Evolutionary conservation across 2,797 vertebrate species (phyloP).

Genomic region (Silurus lanzhouensis): DNA sequence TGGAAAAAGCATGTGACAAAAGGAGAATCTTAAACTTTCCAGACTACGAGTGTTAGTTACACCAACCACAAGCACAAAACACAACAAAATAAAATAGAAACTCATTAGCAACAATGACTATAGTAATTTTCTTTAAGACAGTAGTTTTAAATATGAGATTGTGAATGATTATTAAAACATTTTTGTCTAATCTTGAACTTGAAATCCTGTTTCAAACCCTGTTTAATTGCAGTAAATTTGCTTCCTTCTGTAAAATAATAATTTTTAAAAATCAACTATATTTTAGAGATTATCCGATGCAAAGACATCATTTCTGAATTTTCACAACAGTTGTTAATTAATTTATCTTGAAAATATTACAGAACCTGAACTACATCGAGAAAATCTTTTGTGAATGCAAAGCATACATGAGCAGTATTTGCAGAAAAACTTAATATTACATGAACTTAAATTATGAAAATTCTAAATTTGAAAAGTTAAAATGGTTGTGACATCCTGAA

Average conservation of each 20-base stretch:
- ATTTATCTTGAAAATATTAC: not conserved
- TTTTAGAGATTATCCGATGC: not conserved
- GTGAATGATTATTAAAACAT: not conserved
- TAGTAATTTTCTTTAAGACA: not conserved
- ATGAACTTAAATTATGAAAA: not conserved
- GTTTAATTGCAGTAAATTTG: not conserved
- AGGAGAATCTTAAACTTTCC: not conserved
- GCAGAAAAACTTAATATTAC: not conserved
- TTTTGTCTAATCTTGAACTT: not conserved
- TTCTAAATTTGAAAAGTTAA: not conserved
- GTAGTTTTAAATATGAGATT: not conserved
- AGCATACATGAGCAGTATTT: not conserved
- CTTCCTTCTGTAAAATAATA: not conserved
- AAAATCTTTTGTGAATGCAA: not conserved
- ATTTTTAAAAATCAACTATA: not conserved
- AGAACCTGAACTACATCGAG: not conserved
- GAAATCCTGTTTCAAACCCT: too few species aligned
- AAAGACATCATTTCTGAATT: not conserved
- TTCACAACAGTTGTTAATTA: not conserved
- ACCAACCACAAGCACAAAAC: not conserved
- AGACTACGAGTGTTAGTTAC: not conserved
- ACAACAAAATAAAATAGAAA: not conserved
- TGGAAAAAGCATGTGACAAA: not conserved
- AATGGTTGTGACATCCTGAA: not conserved
- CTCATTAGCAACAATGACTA: not conserved